Percentiles rank a stretch among this genome's conserved stretches.
Evolutionary conservation across 2,113 vertebrate genomes (phyloP).

Genomic region (Orientallactaga bullata): DNA sequence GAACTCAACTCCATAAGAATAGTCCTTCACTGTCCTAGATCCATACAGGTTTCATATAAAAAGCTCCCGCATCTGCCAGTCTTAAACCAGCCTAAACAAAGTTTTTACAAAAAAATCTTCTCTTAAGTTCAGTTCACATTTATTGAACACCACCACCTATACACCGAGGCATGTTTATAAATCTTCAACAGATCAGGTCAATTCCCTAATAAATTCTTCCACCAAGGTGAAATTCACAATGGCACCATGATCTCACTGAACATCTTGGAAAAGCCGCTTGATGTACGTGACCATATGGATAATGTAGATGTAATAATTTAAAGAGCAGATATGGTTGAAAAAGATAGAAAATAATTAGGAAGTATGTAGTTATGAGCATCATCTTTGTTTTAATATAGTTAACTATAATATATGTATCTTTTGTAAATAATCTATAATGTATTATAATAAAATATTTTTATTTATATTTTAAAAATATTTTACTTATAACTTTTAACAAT

Average conservation of each 20-base stretch:
- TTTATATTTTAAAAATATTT: too few relatives aligned
- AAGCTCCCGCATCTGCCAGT: not conserved
- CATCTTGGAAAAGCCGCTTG: not conserved
- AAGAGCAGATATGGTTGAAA: not conserved
- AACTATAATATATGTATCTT: not conserved
- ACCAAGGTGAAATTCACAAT: not conserved
- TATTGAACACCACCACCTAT: not conserved
- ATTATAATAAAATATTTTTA: not conserved
- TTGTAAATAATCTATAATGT: not conserved
- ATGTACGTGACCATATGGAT: not conserved
- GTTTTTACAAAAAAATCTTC: constrained; percentile 5
- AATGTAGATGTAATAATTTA: not conserved
- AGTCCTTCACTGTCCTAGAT: not conserved
- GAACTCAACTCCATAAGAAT: accelerated
- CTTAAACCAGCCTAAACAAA: not conserved
- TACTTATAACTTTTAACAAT: too few relatives aligned
- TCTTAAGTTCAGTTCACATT: not conserved
- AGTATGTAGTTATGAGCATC: not conserved
- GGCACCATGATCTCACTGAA: not conserved
- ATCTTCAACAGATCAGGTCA: not conserved
- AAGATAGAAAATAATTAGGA: not conserved
- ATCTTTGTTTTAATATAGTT: not conserved
- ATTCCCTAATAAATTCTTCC: not conserved
- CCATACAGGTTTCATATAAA: not conserved
- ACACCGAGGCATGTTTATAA: not conserved